Evolutionary conservation across 37 sponge, comb jelly and placozoan species (phyloP), one percentile per base, ranked within the genome.

Genomic region (Hormiphora californensis): DNA sequence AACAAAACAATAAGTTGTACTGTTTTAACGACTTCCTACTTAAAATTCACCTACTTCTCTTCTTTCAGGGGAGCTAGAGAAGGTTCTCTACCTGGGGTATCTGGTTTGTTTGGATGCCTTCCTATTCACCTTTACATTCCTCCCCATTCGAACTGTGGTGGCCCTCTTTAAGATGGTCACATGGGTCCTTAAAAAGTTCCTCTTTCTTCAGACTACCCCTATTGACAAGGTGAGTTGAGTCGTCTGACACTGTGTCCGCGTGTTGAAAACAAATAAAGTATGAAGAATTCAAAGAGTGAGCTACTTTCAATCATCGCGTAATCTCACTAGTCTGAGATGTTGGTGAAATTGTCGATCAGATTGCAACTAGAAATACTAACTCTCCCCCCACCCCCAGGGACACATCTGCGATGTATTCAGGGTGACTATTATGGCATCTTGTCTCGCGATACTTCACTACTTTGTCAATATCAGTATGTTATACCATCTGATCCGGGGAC

Each of bases 401-500:
- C 46, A 32, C 36, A 33, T 73, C 40, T 73, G 81, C 22, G 81
- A 73, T 28, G 17, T 73, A 3, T 73, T 73, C 39, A 39, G 81
- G 35, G 36, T 73, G 1, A 15, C 35, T 8, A 73, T 73, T 15
- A 40, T 73, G 81, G 31, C 27, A 36, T 25, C 35, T 21, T 32
- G 81, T 41, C 43, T 86, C 67, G 62, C 15, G n/a, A 54, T 86
- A 5, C 25, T 89, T 4, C 39, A 53, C 5, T 30, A 39, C 21
- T 25, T 28, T 59, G 86, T 97, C 39, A 96, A 97, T 86, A 95
- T 91, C 5, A 95, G 95, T 1, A 88, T 93, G 33, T 30, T 94
- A 0, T 97, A 97, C 54, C 98, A 97, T 86, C 54, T 94, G 46
- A 89, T 97, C 40, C 68, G 95, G 37, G 98, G 91, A 27, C 98